phyloP scores from a whole-genome alignment of 2,888 invertebrate species.

The Steinernema carpocapsae region DNA sequence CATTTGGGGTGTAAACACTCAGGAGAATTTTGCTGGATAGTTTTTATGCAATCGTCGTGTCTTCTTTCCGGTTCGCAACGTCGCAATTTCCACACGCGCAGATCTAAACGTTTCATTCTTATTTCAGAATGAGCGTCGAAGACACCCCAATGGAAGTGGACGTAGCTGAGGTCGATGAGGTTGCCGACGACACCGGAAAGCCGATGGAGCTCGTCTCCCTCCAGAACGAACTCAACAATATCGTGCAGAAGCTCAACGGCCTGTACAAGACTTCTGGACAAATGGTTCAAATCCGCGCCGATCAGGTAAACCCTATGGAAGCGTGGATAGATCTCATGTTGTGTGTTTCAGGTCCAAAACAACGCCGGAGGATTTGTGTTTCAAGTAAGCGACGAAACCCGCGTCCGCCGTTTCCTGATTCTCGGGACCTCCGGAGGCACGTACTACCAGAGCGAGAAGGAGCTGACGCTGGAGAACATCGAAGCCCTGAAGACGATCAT shows the following conservation, averaged over 20 bases:
- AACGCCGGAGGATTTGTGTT: slow-evolving; percentile 69
- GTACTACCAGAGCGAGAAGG: slow-evolving; percentile 66
- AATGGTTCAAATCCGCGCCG: slow-evolving; percentile 54
- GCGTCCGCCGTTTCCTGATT: slow-evolving; percentile 69
- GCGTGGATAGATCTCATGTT: neutral
- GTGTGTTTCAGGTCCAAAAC: slow-evolving; percentile 56
- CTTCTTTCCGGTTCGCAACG: neutral
- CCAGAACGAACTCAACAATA: neutral
- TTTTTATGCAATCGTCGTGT: neutral
- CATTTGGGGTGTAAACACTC: neutral
- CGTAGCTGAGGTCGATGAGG: neutral
- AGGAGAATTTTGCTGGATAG: neutral
- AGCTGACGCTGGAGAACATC: slow-evolving; percentile 68
- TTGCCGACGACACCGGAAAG: neutral
- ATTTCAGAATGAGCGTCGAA: neutral
- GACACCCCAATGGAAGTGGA: neutral
- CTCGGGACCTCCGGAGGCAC: slow-evolving; percentile 69
- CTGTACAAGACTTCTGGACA: slow-evolving; percentile 44
- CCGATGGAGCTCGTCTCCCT: too few species aligned
- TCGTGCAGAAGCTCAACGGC: neutral
- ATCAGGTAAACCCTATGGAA: slow-evolving; percentile 47
- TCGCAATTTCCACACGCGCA: neutral
- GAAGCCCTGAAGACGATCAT: slow-evolving; percentile 67
- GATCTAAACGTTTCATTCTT: neutral
- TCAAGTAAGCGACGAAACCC: slow-evolving; percentile 66